Percentiles rank a stretch among this genome's conserved stretches.
Conservation (phyloP, 2,888 invertebrate species). For the Tridacna gigas region DNA sequence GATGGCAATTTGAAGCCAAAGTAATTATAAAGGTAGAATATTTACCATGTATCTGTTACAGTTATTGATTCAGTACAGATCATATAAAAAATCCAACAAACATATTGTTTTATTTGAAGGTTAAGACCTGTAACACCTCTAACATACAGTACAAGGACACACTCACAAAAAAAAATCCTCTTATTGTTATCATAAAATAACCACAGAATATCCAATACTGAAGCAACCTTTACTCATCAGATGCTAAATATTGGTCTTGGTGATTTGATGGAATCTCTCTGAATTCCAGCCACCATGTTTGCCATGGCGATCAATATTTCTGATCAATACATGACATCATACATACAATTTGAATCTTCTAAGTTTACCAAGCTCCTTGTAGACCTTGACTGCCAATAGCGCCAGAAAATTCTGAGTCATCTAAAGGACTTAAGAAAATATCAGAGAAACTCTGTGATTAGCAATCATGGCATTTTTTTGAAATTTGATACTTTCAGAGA, state of each 20-base stretch:
- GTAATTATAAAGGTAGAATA: too few species aligned
- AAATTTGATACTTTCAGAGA: too few species aligned
- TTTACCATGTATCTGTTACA: too few species aligned
- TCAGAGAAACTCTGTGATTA: conserved; percentile 21
- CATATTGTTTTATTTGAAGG: too few species aligned
- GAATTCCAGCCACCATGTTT: conserved; percentile 52
- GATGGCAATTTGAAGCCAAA: too few species aligned
- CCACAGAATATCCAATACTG: conserved; percentile 11
- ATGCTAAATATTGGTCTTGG: conserved; percentile 14
- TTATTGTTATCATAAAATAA: not conserved
- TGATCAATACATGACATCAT: conserved; percentile 60
- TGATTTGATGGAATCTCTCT: conserved; percentile 43
- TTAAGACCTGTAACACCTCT: too few species aligned
- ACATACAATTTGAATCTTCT: conserved; percentile 56
- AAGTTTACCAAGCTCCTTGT: conserved; percentile 49
- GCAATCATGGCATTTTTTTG: too few species aligned
- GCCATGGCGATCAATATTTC: conserved; percentile 43
- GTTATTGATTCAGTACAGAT: too few species aligned
- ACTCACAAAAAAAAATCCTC: too few species aligned
- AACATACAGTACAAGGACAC: too few species aligned
- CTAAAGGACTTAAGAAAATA: conserved; percentile 42
- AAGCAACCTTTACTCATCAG: conserved; percentile 16
- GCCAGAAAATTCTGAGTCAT: conserved; percentile 42
- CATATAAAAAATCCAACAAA: too few species aligned
- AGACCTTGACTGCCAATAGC: conserved; percentile 7